Percentiles rank a stretch among this genome's conserved stretches.
Conservation (phyloP, 2,113 vertebrate genomes). For the Laticauda laticaudata region DNA sequence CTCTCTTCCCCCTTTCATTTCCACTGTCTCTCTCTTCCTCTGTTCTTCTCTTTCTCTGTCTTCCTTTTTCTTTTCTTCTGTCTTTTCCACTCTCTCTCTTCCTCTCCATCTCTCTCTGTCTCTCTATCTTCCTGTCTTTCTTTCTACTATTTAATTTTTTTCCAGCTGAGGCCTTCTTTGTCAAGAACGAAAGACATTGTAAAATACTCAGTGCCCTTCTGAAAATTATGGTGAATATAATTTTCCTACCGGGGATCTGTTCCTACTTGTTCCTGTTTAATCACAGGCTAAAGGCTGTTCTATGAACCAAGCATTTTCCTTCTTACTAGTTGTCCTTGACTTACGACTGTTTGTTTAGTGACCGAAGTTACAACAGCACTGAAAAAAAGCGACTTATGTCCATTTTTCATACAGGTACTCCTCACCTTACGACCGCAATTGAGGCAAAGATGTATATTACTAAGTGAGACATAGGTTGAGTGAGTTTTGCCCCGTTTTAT, state of each 20-base stretch:
- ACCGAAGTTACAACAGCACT: neutral
- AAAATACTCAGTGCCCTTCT: neutral
- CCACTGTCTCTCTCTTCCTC: rapidly evolving
- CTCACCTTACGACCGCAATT: too few relatives aligned
- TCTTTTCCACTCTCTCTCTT: rapidly evolving
- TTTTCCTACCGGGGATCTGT: neutral
- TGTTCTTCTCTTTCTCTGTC: too few relatives aligned
- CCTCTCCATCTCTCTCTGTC: rapidly evolving
- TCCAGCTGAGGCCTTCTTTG: neutral
- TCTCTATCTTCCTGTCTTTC: too few relatives aligned
- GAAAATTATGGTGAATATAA: neutral
- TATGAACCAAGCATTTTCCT: neutral
- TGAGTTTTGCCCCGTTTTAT: too few relatives aligned
- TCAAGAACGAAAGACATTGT: neutral
- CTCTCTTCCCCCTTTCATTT: rapidly evolving
- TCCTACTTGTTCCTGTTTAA: neutral
- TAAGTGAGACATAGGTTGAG: too few relatives aligned
- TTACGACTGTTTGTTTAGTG: neutral
- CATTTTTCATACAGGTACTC: neutral
- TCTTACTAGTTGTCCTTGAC: neutral
- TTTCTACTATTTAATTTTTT: neutral
- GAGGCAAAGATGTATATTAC: too few relatives aligned
- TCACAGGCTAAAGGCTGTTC: neutral
- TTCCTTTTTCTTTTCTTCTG: rapidly evolving
- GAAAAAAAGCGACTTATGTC: neutral